phyloP scores from a whole-genome alignment of 2,113 vertebrate species.

The Cricetomys ansorgei region DNA sequence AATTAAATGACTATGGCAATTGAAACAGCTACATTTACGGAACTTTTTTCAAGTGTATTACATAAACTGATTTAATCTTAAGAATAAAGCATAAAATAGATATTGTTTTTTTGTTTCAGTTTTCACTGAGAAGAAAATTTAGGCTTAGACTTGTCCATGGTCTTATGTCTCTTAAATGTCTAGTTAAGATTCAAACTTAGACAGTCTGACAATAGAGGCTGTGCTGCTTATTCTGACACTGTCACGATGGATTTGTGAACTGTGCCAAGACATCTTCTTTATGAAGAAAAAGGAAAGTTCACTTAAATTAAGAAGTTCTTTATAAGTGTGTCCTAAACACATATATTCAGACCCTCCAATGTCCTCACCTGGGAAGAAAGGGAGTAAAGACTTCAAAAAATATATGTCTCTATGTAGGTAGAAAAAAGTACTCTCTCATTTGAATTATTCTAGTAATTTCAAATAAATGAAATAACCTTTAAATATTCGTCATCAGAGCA shows the following conservation, averaged over 20 bases:
- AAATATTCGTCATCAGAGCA: constrained; percentile 45
- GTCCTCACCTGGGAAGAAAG: neutral
- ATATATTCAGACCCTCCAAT: neutral
- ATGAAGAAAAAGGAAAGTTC: neutral
- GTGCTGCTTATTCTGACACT: neutral
- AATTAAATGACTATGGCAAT: constrained; percentile 49
- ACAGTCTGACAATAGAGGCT: neutral
- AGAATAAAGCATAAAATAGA: neutral
- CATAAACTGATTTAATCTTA: constrained; percentile 41
- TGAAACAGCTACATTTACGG: constrained; percentile 38
- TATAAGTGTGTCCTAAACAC: neutral
- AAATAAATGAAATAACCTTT: constrained; percentile 70
- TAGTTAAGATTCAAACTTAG: neutral
- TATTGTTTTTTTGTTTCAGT: neutral
- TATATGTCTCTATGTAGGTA: constrained; percentile 42
- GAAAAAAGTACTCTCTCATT: constrained; percentile 52
- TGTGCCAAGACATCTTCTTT: constrained; percentile 2
- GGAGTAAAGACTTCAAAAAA: constrained; percentile 1
- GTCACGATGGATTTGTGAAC: constrained; percentile 44
- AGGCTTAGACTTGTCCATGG: constrained; percentile 23
- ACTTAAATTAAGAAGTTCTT: neutral
- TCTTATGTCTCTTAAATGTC: neutral
- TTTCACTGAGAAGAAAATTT: constrained; percentile 38
- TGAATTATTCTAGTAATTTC: constrained; percentile 60
- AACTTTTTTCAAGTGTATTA: constrained; percentile 42